phyloP scores from a whole-genome alignment of 2,113 vertebrate species.

The Myodes glareolus region DNA sequence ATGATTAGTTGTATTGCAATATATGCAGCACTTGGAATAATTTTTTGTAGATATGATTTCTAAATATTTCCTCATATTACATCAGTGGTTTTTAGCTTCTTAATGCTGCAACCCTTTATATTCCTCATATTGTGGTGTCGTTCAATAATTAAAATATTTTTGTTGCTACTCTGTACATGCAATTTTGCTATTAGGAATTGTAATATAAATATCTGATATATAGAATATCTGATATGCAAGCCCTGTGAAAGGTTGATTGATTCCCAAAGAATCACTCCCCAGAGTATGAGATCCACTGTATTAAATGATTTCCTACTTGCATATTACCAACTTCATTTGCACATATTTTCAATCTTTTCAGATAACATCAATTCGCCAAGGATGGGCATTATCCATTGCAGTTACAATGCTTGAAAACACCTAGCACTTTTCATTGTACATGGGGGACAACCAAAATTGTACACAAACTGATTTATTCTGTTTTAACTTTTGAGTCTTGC shows the following conservation, averaged over 20 bases:
- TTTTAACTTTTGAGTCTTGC: slow-evolving; percentile 24
- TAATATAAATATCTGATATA: neutral
- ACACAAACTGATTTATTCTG: neutral
- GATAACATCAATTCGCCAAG: neutral
- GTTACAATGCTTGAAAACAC: neutral
- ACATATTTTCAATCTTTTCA: slow-evolving; percentile 29
- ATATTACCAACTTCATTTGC: neutral
- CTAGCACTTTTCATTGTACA: neutral
- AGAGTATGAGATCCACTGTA: neutral
- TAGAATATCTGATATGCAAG: neutral
- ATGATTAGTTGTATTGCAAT: neutral
- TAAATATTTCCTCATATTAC: slow-evolving; percentile 12
- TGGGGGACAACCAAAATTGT: neutral
- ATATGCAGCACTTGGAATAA: neutral
- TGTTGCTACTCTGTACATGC: too few species aligned
- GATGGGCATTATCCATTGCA: neutral
- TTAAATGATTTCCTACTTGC: neutral
- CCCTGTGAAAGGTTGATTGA: neutral
- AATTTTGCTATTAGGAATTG: neutral
- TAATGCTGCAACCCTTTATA: neutral
- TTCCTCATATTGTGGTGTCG: neutral
- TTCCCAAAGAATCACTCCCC: too few species aligned
- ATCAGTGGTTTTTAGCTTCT: neutral
- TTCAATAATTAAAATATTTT: neutral
- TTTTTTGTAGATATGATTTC: neutral